These are phyloP conservation scores for Canis aureus DNA, from an alignment of 2,113 vertebrate species.

Conservation along the genomic window DNA sequence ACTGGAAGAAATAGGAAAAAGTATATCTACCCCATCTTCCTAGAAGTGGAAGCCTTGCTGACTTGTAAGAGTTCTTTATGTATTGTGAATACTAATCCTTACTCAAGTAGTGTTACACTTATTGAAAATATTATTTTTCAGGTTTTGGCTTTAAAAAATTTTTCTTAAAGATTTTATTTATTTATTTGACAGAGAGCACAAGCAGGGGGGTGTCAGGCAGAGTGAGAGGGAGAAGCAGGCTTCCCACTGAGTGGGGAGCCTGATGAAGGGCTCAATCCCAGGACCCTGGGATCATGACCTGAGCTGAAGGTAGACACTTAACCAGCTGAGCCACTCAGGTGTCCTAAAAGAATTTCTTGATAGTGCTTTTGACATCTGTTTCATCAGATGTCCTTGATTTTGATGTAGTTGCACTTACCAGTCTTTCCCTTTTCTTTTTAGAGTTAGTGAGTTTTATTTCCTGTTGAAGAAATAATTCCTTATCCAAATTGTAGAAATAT, in stretches of 20 bases:
- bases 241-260: too few relatives aligned
- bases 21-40: neutral
- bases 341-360: neutral
- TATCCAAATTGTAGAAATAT: neutral
- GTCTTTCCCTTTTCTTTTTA: neutral
- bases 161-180: neutral
- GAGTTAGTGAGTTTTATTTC: neutral
- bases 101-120: neutral
- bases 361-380: neutral
- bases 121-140: neutral
- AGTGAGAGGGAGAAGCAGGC: too few relatives aligned
- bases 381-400: neutral
- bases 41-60: neutral
- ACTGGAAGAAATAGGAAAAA: neutral
- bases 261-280: too few relatives aligned
- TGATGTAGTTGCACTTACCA: neutral
- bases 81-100: neutral
- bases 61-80: neutral
- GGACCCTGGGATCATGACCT: too few relatives aligned
- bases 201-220: too few relatives aligned
- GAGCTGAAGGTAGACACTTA: too few relatives aligned
- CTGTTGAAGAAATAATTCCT: slow-evolving; percentile 13
- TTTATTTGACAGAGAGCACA: too few relatives aligned
- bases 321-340: too few relatives aligned
- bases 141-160: neutral